Evolutionary conservation across 2,888 invertebrate species (phyloP).

Genomic region (Cryptocephalus primarius): DNA sequence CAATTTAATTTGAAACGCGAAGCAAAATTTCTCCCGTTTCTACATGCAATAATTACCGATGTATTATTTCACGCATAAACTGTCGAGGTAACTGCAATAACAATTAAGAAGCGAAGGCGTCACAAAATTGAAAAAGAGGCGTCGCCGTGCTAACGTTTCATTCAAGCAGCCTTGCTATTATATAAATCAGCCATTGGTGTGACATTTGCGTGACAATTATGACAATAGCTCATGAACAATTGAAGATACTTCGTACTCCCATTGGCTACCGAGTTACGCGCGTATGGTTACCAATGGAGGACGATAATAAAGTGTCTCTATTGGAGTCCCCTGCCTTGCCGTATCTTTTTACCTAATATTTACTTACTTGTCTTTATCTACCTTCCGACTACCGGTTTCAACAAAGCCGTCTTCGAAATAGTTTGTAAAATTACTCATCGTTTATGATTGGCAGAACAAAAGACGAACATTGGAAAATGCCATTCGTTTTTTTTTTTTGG

Average conservation of each 20-base stretch:
- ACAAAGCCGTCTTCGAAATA: conserved; percentile 16
- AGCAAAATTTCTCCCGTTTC: too few relatives aligned
- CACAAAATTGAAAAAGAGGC: too few relatives aligned
- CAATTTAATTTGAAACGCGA: too few relatives aligned
- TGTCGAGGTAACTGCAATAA: too few relatives aligned
- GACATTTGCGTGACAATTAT: conserved; percentile 31
- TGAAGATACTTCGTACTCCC: conserved; percentile 18
- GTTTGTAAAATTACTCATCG: conserved; percentile 21
- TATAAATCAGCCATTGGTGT: conserved; percentile 1
- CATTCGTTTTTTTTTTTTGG: conserved; percentile 19
- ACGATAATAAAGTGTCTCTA: conserved; percentile 8
- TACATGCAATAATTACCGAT: too few relatives aligned
- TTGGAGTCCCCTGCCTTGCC: too few relatives aligned
- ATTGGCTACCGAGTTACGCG: conserved; percentile 29
- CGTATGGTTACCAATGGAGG: conserved; percentile 31
- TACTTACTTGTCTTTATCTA: conserved; percentile 5
- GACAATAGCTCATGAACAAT: conserved; percentile 31
- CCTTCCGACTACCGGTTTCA: conserved; percentile 8
- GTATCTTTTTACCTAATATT: not conserved
- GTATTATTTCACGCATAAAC: too few relatives aligned
- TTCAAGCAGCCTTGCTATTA: too few relatives aligned
- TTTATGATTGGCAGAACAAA: conserved; percentile 33
- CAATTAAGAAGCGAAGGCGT: too few relatives aligned
- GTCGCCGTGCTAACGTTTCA: too few relatives aligned
- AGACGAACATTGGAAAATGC: conserved; percentile 25